Evolutionary conservation across 2,797 vertebrate genomes (phyloP).

Genomic region (Acipenser oxyrinchus): DNA sequence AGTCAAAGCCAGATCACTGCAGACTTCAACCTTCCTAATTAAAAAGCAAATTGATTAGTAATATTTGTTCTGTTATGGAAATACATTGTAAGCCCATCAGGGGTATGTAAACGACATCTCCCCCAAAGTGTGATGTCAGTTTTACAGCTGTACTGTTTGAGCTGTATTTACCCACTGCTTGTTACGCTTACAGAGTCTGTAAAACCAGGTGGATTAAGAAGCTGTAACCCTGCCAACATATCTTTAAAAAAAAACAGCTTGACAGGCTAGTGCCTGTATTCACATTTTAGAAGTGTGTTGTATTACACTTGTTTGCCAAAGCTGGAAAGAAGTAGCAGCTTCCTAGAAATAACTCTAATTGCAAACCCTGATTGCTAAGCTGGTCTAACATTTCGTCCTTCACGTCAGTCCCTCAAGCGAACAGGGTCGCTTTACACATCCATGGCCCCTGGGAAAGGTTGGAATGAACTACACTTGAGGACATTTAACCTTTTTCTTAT

Average conservation of each 20-base stretch:
- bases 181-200: not conserved
- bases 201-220: not conserved
- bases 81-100: conserved; percentile 23
- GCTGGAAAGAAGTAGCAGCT: not conserved
- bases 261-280: no score
- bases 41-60: conserved; percentile 32
- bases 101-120: conserved; percentile 16
- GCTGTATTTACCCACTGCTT: no score
- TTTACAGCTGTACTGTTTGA: conserved; percentile 34
- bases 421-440: not conserved
- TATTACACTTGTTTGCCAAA: no score
- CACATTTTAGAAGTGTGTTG: no score
- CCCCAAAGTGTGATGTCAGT: conserved; percentile 22
- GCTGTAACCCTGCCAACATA: not conserved
- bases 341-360: not conserved
- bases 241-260: no score
- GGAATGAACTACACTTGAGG: not conserved
- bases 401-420: not conserved
- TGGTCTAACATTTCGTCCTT: not conserved
- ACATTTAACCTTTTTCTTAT: conserved; percentile 1
- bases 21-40: conserved; percentile 27
- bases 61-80: conserved; percentile 25
- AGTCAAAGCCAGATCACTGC: conserved; percentile 22
- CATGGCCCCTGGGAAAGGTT: not conserved
- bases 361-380: not conserved